Base-by-base conservation (phyloP, 2,113 vertebrate species). In the Austrofundulus limnaeus region DNA sequence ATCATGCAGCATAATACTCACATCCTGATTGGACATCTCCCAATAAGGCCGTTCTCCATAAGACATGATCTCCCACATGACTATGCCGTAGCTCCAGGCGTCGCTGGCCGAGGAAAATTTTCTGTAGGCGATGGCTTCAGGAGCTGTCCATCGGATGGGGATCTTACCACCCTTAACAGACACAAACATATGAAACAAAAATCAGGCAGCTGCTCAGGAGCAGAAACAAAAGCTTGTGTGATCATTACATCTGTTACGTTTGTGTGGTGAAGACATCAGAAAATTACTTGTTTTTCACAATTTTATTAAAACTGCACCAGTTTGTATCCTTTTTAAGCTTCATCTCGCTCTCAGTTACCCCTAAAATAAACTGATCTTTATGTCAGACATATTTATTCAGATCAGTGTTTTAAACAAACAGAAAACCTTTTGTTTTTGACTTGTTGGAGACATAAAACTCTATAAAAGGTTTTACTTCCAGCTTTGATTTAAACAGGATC, bases 51-150 rank as follows among this genome's bases (percentile, higher is more conserved):
- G 92, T 71, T 98, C 96, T 59, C 96, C 96, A 0, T 96, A 97
- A 46, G 96, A 98, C 96, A 98, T 97, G 86, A 98, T 95, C 85
- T 98, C 96, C 96, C 96, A 97, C 96, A 98, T 98, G 57, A 98
- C 96, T n/a, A 98, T 98, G 20, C 96, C 96, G 0, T 98, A 98
- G 81, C 96, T 98, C 96, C 96, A 98, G 0, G 94, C 92, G 0
- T 98, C 96, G 0, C 96, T 98, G 38, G 96, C 95, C 0, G 96
- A 97, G 47, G 96, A 98, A 88, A 98, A 98, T 60, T 98, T 98
- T 14, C 96, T 91, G 89, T 96, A 97, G 19, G 96, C 93, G 23
- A 98, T 97, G 47, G 96, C 96, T 87, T 98, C 96, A 3, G 96
- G 96, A 50, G 96, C 95, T 0, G 96, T 98, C 96, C 96, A 98